These are phyloP conservation scores for Gymnothorax reevesii DNA, from an alignment of 2,797 vertebrate species.

Conservation along the genomic window DNA sequence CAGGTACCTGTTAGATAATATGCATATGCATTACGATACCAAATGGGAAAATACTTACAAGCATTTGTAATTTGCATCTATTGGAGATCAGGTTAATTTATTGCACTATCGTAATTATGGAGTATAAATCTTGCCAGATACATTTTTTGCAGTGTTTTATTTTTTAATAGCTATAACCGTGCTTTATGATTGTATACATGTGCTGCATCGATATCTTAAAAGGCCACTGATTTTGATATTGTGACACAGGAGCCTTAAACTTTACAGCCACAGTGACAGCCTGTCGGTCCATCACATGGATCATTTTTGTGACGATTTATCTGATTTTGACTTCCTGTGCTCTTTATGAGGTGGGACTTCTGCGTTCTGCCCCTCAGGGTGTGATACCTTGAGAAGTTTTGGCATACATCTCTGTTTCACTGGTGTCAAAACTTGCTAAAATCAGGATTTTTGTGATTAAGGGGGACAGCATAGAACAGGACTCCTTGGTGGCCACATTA, in stretches of 20 bases:
- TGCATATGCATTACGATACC: background rate
- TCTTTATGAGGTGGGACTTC: conserved; percentile 2
- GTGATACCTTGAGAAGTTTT: background rate
- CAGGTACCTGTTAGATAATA: conserved; percentile 5
- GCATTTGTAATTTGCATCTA: conserved; percentile 14
- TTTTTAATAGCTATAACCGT: no score
- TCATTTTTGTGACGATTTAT: conserved; percentile 40
- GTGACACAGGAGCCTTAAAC: conserved; percentile 5
- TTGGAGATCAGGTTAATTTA: conserved; percentile 4
- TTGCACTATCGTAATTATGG: background rate
- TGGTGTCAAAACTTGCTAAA: background rate
- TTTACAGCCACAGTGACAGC: conserved; percentile 33
- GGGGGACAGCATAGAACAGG: background rate
- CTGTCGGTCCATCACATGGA: conserved; percentile 34
- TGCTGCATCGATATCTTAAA: background rate
- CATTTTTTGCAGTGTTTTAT: background rate
- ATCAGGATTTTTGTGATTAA: background rate
- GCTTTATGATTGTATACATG: background rate
- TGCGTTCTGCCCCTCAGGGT: background rate
- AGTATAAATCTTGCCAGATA: background rate
- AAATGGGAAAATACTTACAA: background rate
- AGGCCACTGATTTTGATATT: background rate
- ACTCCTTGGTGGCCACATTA: conserved; percentile 1
- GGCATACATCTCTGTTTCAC: background rate
- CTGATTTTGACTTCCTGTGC: conserved; percentile 41